phyloP scores from a whole-genome alignment of 2,888 invertebrate species.

The Rugalucina vietnamica region DNA sequence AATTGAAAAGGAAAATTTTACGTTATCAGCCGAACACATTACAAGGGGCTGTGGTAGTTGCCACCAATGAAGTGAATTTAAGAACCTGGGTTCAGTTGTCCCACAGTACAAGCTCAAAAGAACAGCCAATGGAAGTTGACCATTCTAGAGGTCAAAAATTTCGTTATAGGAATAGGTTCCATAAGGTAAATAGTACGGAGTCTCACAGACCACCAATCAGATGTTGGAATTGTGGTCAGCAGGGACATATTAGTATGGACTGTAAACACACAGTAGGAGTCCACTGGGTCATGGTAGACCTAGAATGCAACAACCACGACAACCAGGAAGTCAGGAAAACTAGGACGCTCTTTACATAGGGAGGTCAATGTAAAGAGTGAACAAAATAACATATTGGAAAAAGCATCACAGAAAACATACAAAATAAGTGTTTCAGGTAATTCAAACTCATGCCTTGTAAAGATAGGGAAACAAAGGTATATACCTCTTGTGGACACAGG shows the following conservation, averaged over 20 bases:
- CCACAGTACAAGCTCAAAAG: background rate
- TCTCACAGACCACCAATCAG: background rate
- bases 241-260: background rate
- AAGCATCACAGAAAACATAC: background rate
- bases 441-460: conserved; percentile 36
- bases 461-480: conserved; percentile 31
- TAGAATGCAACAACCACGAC: background rate
- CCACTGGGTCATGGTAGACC: background rate
- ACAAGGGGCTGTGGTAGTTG: conserved; percentile 8
- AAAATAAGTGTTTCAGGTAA: background rate
- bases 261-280: background rate
- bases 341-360: conserved; percentile 1
- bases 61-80: conserved; percentile 16
- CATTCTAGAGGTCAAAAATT: background rate
- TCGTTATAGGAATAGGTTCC: background rate
- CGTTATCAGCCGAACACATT: conserved; percentile 16
- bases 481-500: conserved; percentile 41
- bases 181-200: background rate
- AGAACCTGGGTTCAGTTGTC: conserved; percentile 4
- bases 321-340: conserved; percentile 22
- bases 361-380: conserved; percentile 25
- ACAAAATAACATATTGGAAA: background rate
- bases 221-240: background rate
- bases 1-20: conserved; percentile 19
- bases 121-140: background rate